phyloP scores from a whole-genome alignment of 2,888 invertebrate species.

The Silvanus unidentatus region DNA sequence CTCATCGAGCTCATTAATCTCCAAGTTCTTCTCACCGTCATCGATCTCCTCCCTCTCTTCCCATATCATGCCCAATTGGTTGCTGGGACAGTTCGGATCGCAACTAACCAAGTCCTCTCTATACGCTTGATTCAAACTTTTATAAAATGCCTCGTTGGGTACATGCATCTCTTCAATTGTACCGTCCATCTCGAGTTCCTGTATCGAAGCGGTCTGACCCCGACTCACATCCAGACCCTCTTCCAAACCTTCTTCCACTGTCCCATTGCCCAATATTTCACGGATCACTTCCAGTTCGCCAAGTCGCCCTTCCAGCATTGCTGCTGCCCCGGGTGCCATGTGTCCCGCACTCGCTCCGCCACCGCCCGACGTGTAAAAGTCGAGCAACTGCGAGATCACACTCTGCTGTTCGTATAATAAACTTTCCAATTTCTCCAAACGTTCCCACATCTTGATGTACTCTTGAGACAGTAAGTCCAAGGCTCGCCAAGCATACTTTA shows the following conservation, averaged over 20 bases:
- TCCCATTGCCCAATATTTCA: constrained; percentile 61
- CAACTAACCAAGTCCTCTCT: constrained; percentile 66
- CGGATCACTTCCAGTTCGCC: constrained; percentile 56
- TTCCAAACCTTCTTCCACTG: constrained; percentile 61
- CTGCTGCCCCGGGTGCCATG: constrained; percentile 41
- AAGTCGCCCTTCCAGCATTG: constrained; percentile 37
- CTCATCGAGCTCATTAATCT: constrained; percentile 11
- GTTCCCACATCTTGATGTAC: constrained; percentile 91
- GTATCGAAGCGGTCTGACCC: constrained; percentile 38
- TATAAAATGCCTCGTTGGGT: constrained; percentile 82
- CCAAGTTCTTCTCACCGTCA: constrained; percentile 45
- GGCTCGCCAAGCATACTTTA: constrained; percentile 89
- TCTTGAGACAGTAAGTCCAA: constrained; percentile 85
- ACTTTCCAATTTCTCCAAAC: constrained; percentile 81
- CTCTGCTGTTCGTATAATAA: constrained; percentile 85
- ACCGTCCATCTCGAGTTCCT: constrained; percentile 40
- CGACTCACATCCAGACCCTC: constrained; percentile 56
- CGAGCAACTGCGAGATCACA: constrained; percentile 80
- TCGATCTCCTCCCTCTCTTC: constrained; percentile 74
- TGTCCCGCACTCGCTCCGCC: constrained; percentile 35
- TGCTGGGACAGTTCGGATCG: constrained; percentile 51
- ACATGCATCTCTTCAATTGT: constrained; percentile 53
- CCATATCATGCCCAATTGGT: constrained; percentile 81
- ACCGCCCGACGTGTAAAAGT: constrained; percentile 64
- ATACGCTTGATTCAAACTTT: constrained; percentile 81